phyloP scores from a whole-genome alignment of 2,888 invertebrate species.

The Pelosia muscerda region DNA sequence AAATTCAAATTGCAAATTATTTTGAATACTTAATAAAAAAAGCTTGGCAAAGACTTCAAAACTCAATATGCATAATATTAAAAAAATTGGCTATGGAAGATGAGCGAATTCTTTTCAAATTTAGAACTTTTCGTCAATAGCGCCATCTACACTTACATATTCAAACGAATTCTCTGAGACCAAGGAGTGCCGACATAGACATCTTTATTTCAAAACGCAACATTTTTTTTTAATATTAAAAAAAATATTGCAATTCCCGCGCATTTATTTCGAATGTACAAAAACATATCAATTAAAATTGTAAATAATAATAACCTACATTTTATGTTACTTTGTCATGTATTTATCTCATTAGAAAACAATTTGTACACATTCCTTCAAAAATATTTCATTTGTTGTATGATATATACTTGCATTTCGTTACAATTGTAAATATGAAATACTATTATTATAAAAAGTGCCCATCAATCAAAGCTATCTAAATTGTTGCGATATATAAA shows the following conservation, averaged over 20 bases:
- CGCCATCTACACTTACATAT: too few relatives aligned
- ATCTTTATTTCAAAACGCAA: too few relatives aligned
- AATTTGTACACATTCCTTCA: slow-evolving; percentile 46
- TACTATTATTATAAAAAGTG: slow-evolving; percentile 20
- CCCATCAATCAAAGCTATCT: slow-evolving; percentile 2
- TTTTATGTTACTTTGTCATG: slow-evolving; percentile 5
- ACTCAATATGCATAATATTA: too few relatives aligned
- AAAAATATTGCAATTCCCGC: neutral
- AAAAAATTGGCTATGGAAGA: too few relatives aligned
- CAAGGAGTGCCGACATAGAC: too few relatives aligned
- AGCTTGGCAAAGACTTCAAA: too few relatives aligned
- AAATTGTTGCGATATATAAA: slow-evolving; percentile 5
- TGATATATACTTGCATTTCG: slow-evolving; percentile 27
- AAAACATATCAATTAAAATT: slow-evolving; percentile 40
- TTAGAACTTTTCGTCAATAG: too few relatives aligned
- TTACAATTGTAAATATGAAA: slow-evolving; percentile 41
- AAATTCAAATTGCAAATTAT: neutral
- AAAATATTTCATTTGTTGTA: slow-evolving; percentile 37
- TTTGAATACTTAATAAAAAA: too few relatives aligned
- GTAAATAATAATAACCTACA: slow-evolving; percentile 33
- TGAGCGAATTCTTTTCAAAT: too few relatives aligned
- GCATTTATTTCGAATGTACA: neutral
- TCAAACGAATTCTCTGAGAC: too few relatives aligned
- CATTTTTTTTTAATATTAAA: too few relatives aligned
- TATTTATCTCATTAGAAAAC: neutral